These are phyloP conservation scores for Lacerta bilineata DNA, from an alignment of 2,797 vertebrate species.

Conservation along the genomic window DNA sequence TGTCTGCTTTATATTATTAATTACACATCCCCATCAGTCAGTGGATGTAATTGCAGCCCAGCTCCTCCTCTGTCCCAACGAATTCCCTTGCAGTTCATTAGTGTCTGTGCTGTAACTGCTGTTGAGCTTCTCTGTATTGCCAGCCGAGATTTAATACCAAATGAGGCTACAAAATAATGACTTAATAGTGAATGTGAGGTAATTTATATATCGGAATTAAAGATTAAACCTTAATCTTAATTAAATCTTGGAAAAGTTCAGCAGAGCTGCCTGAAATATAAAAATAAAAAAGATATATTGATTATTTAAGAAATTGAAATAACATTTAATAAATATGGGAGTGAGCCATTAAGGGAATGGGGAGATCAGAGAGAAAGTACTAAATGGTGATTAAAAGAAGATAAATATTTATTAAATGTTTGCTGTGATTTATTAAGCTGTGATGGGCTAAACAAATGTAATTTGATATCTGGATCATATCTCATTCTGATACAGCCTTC, in stretches of 20 bases:
- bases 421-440: conserved; percentile 80
- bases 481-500: conserved; percentile 78
- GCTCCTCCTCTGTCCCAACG: conserved; percentile 40
- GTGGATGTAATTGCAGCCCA: conserved; percentile 47
- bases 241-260: conserved; percentile 79
- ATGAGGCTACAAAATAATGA: conserved; percentile 70
- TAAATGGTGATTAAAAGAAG: conserved; percentile 80
- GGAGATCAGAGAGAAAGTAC: conserved; percentile 74
- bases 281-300: conserved; percentile 78
- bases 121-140: conserved; percentile 57
- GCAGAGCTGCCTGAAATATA: conserved; percentile 69
- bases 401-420: conserved; percentile 84
- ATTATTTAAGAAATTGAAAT: conserved; percentile 80
- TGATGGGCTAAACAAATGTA: conserved; percentile 80
- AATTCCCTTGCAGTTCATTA: conserved; percentile 67
- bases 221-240: conserved; percentile 79
- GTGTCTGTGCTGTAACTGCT: conserved; percentile 59
- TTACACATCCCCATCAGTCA: conserved; percentile 31
- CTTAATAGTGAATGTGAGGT: conserved; percentile 62
- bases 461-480: conserved; percentile 81
- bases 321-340: conserved; percentile 77
- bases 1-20: conserved; percentile 55
- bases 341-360: conserved; percentile 73
- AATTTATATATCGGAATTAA: conserved; percentile 78
- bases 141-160: conserved; percentile 63